Conservation (phyloP, 1,140 invertebrate genomes). For the Scaptomyza pallida region DNA sequence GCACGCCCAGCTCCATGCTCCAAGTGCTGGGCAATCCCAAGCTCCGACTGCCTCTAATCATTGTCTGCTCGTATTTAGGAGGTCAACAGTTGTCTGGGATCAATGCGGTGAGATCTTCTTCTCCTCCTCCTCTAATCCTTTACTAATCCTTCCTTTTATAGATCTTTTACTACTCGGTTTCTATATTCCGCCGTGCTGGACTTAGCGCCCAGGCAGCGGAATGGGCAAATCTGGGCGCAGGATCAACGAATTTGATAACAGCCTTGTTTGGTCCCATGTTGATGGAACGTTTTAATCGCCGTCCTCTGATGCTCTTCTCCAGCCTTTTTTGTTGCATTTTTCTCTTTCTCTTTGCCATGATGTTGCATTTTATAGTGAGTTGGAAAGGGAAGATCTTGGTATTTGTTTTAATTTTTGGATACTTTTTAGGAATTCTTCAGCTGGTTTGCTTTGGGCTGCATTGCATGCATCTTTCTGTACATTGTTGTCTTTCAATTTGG, state of each 20-base stretch:
- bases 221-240: conserved; percentile 89
- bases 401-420: too few relatives aligned
- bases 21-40: conserved; percentile 53
- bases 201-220: conserved; percentile 85
- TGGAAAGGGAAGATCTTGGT: too few relatives aligned
- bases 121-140: too few relatives aligned
- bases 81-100: conserved; percentile 94
- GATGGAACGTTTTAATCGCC: conserved; percentile 86
- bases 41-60: conserved; percentile 86
- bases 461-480: conserved; percentile 88
- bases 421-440: conserved; percentile 84
- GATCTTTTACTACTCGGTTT: conserved; percentile 91
- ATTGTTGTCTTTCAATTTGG: conserved; percentile 94
- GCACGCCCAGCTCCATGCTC: conserved; percentile 85
- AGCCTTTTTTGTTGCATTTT: conserved; percentile 84
- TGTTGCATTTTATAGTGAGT: conserved; percentile 86
- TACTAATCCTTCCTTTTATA: conserved; percentile 58
- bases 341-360: conserved; percentile 85
- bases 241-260: conserved; percentile 88
- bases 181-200: conserved; percentile 87
- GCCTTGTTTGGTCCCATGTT: conserved; percentile 86
- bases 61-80: conserved; percentile 89
- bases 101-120: conserved; percentile 90
- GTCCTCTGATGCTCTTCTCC: conserved; percentile 86
- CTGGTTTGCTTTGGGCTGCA: conserved; percentile 88